Evolutionary conservation across 2,113 vertebrate species (phyloP).

Genomic region (Ameiurus melas): DNA sequence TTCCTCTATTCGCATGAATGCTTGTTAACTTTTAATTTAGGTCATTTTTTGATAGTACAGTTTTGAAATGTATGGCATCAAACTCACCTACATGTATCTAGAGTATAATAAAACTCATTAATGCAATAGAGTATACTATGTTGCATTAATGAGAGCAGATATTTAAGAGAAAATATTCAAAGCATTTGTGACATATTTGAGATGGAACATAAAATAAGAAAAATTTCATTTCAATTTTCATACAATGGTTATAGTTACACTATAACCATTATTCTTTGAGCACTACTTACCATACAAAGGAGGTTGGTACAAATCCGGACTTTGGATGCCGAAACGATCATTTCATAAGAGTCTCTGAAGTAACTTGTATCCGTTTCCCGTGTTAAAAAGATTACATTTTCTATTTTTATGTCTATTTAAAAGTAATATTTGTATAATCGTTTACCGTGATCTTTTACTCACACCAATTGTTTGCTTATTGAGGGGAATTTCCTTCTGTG

Average conservation of each 20-base stretch:
- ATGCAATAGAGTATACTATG: background rate
- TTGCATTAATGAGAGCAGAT: background rate
- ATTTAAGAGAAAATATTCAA: background rate
- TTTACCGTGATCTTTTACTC: background rate
- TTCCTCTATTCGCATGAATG: background rate
- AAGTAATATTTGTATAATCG: background rate
- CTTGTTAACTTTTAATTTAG: slow-evolving; percentile 9
- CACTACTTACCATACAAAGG: slow-evolving; percentile 65
- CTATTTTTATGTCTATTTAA: slow-evolving; percentile 2
- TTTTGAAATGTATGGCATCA: background rate
- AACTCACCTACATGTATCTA: background rate
- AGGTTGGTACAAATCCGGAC: slow-evolving; percentile 57
- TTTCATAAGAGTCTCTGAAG: slow-evolving; percentile 40
- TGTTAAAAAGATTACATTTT: slow-evolving; percentile 13
- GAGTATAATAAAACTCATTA: background rate
- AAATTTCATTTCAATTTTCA: background rate
- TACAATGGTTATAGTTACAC: slow-evolving; percentile 9
- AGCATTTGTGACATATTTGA: background rate
- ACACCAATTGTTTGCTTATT: background rate
- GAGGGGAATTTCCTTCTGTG: background rate
- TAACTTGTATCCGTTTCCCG: slow-evolving; percentile 21
- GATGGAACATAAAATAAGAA: slow-evolving; percentile 7
- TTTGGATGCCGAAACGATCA: slow-evolving; percentile 48
- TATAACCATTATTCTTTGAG: slow-evolving; percentile 13
- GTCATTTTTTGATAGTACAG: background rate